Evolutionary conservation across 2,888 invertebrate species (phyloP).

Genomic region (Lapara coniferarum): DNA sequence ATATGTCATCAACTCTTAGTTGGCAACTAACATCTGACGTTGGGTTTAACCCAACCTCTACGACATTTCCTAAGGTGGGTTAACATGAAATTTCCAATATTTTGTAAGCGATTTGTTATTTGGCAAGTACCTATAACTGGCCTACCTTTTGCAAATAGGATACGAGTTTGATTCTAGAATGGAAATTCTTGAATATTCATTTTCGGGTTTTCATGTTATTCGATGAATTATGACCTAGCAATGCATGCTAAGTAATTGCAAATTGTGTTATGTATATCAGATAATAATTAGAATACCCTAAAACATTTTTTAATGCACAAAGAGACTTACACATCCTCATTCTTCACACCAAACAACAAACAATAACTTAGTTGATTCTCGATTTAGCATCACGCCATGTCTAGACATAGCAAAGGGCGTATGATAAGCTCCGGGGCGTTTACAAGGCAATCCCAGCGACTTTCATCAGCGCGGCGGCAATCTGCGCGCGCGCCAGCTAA

Average conservation of each 20-base stretch:
- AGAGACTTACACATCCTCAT: no score
- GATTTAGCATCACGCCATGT: conserved; percentile 36
- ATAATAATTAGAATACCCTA: no score
- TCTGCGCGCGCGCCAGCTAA: conserved; percentile 73
- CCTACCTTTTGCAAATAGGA: not conserved
- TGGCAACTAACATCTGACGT: not conserved
- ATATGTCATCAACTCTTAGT: not conserved
- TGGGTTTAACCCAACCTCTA: not conserved
- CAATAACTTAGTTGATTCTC: not conserved
- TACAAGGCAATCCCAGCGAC: conserved; percentile 76
- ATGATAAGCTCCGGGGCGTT: conserved; percentile 60
- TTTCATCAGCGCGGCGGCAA: conserved; percentile 73
- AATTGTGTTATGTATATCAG: no score
- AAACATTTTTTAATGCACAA: no score
- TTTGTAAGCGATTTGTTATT: not conserved
- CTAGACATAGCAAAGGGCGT: conserved; percentile 46
- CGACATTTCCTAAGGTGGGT: not conserved
- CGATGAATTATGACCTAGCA: no score
- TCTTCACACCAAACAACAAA: no score
- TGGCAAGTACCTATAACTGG: not conserved
- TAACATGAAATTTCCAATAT: not conserved
- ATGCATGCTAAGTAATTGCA: no score
- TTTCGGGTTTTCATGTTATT: no score
- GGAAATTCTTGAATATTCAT: no score
- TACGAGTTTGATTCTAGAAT: not conserved